Base-by-base conservation (phyloP, 1,140 invertebrate species). In the Megalonaias nervosa region DNA sequence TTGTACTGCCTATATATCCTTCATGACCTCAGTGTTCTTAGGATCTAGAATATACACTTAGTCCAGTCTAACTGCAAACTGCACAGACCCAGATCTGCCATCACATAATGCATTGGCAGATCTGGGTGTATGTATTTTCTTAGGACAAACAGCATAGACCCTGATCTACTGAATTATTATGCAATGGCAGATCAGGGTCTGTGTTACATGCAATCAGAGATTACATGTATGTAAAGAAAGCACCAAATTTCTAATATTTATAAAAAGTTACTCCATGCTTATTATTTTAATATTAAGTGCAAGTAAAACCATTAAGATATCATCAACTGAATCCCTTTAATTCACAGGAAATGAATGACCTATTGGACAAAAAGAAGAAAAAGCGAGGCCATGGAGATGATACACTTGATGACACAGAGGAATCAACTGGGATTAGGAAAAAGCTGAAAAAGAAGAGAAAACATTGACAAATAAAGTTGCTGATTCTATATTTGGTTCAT, bases 331-430 rank as follows among this genome's bases (percentile, higher is more conserved):
- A 58, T 69, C 12, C 62, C 19, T 26, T 74, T 74, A 67, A 84
- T 74, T 85, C 83, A 55, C 80, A 95, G 94, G 95, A 97, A 92
- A 93, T 97, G 89, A 96, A 96, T 91, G 96, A 97, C 87, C 88
- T 95, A 55, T 94, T 95, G 81, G 95, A 96, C 55, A 94, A 94
- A 82, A 93, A 93, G 65, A 95, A 94, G 86, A 93, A 92, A 67
- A 86, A 85, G 72, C 92, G 91, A 57, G 89, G 81, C 31, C 93
- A 90, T 67, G 92, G 89, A 3, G 94, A 86, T 62, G 84, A 92
- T 89, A 91, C 90, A 65, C 84, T 90, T 77, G 96, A 96, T 90
- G 96, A 97, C 64, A 87, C 86, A 64, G 88, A 89, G n/a, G 85
- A 87, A 73, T 77, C 88, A 9, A 76, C 77, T 6, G 87, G 85